Conservation (phyloP, 2,113 vertebrate genomes). For the Dasyurus viverrinus region DNA sequence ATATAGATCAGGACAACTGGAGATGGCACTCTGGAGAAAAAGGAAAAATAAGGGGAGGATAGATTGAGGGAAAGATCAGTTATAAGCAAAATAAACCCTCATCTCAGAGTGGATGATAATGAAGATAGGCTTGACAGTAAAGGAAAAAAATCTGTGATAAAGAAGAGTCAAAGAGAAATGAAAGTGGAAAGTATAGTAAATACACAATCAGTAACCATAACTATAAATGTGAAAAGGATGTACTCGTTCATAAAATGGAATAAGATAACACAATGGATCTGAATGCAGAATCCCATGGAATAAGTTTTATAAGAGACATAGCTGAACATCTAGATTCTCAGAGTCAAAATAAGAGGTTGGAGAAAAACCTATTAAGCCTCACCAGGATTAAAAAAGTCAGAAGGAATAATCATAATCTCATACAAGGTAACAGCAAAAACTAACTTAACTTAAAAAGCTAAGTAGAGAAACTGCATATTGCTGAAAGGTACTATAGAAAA, state of each 20-base stretch:
- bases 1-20: no score
- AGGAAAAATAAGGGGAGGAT: neutral
- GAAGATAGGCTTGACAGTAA: neutral
- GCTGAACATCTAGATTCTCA: neutral
- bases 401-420: no score
- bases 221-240: neutral
- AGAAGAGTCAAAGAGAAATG: neutral
- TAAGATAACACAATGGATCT: neutral
- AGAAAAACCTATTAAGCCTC: no score
- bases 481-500: no score
- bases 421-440: no score
- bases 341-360: no score
- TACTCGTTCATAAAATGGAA: neutral
- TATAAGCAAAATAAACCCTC: neutral
- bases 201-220: neutral
- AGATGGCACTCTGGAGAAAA: neutral
- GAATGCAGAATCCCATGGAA: neutral
- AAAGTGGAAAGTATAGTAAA: neutral
- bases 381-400: no score
- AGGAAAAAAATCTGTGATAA: neutral
- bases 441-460: no score
- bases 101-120: neutral
- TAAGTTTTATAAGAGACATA: neutral
- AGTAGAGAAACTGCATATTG: no score
- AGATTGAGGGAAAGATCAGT: neutral